Percentiles rank a stretch among this genome's conserved stretches.
These are phyloP conservation scores for Ophiothrix spiculata DNA, from an alignment of 35 echinoderm and acorn worm species.

Conservation along the genomic window DNA sequence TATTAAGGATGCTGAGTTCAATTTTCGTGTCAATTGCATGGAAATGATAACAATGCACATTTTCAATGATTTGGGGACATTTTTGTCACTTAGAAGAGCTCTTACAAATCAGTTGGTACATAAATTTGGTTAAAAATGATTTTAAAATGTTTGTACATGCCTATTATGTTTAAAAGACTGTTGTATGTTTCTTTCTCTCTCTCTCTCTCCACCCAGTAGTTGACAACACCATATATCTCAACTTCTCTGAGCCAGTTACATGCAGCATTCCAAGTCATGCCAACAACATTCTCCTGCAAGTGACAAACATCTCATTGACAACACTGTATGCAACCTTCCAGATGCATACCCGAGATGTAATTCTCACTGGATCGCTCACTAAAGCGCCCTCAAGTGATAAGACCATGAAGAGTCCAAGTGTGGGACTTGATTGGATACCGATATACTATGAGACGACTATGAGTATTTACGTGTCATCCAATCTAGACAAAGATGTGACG, in stretches of 20 bases:
- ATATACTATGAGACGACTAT: neutral
- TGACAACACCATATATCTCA: neutral
- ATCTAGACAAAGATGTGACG: neutral
- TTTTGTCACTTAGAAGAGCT: too few relatives aligned
- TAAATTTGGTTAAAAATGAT: too few relatives aligned
- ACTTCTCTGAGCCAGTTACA: neutral
- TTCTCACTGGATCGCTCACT: neutral
- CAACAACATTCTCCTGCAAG: neutral
- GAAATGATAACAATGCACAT: too few relatives aligned
- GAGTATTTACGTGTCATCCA: neutral
- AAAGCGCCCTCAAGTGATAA: neutral
- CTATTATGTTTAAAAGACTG: neutral
- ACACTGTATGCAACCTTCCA: neutral
- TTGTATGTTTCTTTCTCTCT: neutral
- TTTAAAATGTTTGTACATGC: too few relatives aligned
- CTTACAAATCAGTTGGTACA: too few relatives aligned
- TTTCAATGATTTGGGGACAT: too few relatives aligned
- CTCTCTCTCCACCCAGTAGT: neutral
- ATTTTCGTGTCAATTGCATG: too few relatives aligned
- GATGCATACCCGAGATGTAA: neutral
- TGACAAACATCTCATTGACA: neutral
- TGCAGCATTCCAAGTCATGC: neutral
- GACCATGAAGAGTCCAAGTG: neutral
- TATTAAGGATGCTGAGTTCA: too few relatives aligned
- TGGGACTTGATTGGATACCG: neutral